Percentiles rank a stretch among this genome's conserved stretches.
Evolutionary conservation across 1,140 invertebrate genomes (phyloP).

Genomic region (Drosophila oshimai): DNA sequence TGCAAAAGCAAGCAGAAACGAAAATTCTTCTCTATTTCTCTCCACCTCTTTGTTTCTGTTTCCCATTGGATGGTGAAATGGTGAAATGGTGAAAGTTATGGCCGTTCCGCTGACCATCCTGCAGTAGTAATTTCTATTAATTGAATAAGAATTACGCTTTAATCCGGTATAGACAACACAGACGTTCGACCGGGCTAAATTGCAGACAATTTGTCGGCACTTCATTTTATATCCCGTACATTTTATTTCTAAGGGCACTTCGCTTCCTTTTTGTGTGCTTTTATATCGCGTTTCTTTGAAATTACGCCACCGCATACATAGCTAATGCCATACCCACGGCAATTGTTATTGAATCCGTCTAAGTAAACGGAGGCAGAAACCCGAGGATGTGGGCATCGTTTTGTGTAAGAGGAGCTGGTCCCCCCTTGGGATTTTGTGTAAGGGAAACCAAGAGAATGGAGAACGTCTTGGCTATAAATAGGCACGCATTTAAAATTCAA

Average conservation of each 20-base stretch:
- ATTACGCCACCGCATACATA: slow-evolving; percentile 48
- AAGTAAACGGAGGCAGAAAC: slow-evolving; percentile 15
- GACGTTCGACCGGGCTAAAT: slow-evolving; percentile 25
- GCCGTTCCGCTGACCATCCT: slow-evolving; percentile 21
- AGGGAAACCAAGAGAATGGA: background rate
- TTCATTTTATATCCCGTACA: slow-evolving; percentile 54
- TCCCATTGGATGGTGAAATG: no score
- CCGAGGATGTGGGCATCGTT: background rate
- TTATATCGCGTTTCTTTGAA: slow-evolving; percentile 53
- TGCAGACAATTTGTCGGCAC: slow-evolving; percentile 61
- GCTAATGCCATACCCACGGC: slow-evolving; percentile 9
- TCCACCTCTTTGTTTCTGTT: background rate
- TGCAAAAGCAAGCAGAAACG: slow-evolving; percentile 43
- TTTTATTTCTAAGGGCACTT: slow-evolving; percentile 51
- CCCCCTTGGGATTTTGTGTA: no score
- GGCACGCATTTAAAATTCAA: slow-evolving; percentile 16
- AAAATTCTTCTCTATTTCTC: background rate
- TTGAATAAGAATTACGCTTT: slow-evolving; percentile 65
- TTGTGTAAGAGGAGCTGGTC: background rate
- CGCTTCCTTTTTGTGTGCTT: slow-evolving; percentile 52
- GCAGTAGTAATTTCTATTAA: slow-evolving; percentile 63
- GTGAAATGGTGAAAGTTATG: slow-evolving; percentile 48
- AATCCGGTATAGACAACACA: slow-evolving; percentile 62
- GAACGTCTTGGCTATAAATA: slow-evolving; percentile 34
- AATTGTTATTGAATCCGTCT: slow-evolving; percentile 62